Base-by-base conservation (phyloP, 2,113 vertebrate genomes). In the Larimichthys crocea region DNA sequence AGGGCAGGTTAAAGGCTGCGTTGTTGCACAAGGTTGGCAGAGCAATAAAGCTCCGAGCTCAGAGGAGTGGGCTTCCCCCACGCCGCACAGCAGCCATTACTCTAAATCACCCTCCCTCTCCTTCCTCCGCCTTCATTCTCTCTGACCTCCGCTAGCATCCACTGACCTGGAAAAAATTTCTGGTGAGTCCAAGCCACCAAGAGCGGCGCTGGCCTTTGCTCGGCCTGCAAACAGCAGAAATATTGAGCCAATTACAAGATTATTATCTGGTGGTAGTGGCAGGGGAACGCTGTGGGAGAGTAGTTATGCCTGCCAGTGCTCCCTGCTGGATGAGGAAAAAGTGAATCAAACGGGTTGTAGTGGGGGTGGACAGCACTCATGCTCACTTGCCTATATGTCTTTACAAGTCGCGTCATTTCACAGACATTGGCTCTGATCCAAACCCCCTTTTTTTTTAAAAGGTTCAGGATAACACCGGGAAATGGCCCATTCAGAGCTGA, bases 201-300 rank as follows among this genome's bases (percentile, higher is more conserved):
- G 68, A 88, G 79, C 66, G 48, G 67, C 40, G 26, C 69, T 75
- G 88, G 80, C 78, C 77, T 74, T 84, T 64, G 83, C 86, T 69
- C 66, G 6, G 66, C 79, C 83, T 72, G 78, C 86, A 86, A 92
- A 83, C 90, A 86, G 92, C 83, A 92, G 90, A 94, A 94, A 95
- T 95, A 95, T 91, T 91, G 93, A 95, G 94, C 88, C 94, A 95
- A 95, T 96, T 95, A 95, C 90, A 87, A 93, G 94, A 94, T 93
- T 91, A 93, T 94, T 93, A 95, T 95, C 91, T 92, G 90, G 77
- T 82, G 85, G 62, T 78, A 53, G 84, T 86, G 92, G 84, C 86
- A 62, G 85, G 81, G 88, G 89, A 84, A 80, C 81, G 48, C 89
- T 46, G 87, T 74, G 80, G 87, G 90, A 93, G 89, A 76, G 89